These are phyloP conservation scores for Oxystoma pomonae DNA, from an alignment of 2,888 invertebrate genomes.

Conservation along the genomic window DNA sequence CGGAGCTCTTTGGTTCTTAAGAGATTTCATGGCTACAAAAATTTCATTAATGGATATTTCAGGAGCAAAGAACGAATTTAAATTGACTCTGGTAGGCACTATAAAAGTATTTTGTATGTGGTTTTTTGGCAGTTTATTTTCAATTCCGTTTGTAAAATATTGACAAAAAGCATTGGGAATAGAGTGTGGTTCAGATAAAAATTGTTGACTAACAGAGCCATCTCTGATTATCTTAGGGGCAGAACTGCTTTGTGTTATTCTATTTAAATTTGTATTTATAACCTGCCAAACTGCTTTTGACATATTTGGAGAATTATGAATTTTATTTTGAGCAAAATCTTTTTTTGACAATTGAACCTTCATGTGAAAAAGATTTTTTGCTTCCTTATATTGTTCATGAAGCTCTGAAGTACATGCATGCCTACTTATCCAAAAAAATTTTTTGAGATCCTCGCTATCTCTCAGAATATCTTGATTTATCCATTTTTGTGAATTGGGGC, in stretches of 20 bases:
- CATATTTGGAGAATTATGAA: background rate
- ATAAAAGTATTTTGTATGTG: too few relatives aligned
- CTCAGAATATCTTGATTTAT: background rate
- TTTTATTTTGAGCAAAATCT: background rate
- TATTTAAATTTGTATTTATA: background rate
- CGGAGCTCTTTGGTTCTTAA: too few relatives aligned
- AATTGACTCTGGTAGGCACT: too few relatives aligned
- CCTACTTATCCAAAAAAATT: background rate
- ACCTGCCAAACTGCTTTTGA: background rate
- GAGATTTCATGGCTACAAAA: too few relatives aligned
- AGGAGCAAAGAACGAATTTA: too few relatives aligned
- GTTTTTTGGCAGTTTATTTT: too few relatives aligned
- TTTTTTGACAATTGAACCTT: too few relatives aligned
- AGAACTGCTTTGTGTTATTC: background rate
- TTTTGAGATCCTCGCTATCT: background rate
- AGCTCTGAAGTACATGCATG: background rate
- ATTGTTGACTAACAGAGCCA: too few relatives aligned
- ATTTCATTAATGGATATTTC: too few relatives aligned
- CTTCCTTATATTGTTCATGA: background rate
- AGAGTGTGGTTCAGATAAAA: too few relatives aligned
- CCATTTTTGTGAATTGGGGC: background rate
- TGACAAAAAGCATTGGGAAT: too few relatives aligned
- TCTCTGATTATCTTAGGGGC: background rate
- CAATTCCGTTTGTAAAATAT: too few relatives aligned
- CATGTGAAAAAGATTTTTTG: background rate